Evolutionary conservation across 2,888 invertebrate genomes (phyloP), one percentile per base, ranked within the genome.

Genomic region (Griposia aprilina): DNA sequence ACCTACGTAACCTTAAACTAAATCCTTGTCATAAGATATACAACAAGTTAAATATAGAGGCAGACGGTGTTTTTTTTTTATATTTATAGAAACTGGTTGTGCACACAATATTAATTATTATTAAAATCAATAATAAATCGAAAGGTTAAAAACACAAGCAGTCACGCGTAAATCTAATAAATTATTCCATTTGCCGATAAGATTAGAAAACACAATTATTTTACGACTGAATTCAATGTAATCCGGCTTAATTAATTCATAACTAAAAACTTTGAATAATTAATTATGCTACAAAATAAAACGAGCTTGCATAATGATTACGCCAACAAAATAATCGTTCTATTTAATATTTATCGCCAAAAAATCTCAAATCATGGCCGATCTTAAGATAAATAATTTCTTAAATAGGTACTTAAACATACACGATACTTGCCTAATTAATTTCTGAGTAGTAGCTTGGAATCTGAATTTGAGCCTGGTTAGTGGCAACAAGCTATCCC

Each of bases 101-200:
- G 13, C 15, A 30, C 23, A 15, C 17, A 15, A 23, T 10, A 52
- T 63, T 26, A 23, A 41, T 68, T 59, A n/a, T 7, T 5, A 50
- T 10, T 17, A n/a, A 63, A 77, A 57, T 17, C 50, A 63, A 50
- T 55, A 55, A 72, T 48, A 55, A 57, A 59, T 8, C 41, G 7
- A 83, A 82, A 82, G 71, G 84, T 69, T 75, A 76, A 73, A 45
- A 50, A 76, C 57, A 84, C 83, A 76, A 80, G 50, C 23, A 75
- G 41, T 41, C 72, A 57, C 63, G 55, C 17, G 26, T 59, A 57
- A 26, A 82, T 81, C 17, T 69, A 30, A 75, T 60, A 75, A 75
- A 69, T 75, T 65, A 83, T 83, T 72, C 63, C 11, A 65, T 83
- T 69, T 57, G 23, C 13, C 2, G 75, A 82, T 82, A 71, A 75